Conservation (phyloP, 2,888 invertebrate species). For the Gastrophysa polygoni region DNA sequence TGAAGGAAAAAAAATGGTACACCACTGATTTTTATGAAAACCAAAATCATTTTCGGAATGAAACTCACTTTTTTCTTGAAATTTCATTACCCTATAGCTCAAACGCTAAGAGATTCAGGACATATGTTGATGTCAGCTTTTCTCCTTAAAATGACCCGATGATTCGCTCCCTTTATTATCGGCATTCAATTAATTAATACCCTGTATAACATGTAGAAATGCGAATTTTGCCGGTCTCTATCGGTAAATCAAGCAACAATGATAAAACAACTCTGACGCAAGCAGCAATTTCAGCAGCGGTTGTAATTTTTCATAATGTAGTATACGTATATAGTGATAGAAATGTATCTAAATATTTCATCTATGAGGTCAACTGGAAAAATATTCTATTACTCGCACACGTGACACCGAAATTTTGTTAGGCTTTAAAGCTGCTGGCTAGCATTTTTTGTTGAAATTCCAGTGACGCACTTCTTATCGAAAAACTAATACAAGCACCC, state of each 20-base stretch:
- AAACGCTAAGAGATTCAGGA: no score
- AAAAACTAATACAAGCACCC: background rate
- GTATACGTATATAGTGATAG: slow-evolving; percentile 55
- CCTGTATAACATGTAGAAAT: slow-evolving; percentile 19
- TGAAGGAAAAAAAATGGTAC: no score
- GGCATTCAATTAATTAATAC: background rate
- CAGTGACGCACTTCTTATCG: background rate
- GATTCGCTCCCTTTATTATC: no score
- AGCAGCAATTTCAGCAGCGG: slow-evolving; percentile 50
- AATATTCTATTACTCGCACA: slow-evolving; percentile 53
- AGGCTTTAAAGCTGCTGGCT: slow-evolving; percentile 54
- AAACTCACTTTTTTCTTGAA: no score
- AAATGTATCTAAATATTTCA: slow-evolving; percentile 57
- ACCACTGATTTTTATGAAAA: no score
- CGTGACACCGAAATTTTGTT: slow-evolving; percentile 51
- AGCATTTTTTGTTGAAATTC: slow-evolving; percentile 32
- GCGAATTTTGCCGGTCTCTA: slow-evolving; percentile 45
- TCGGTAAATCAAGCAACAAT: slow-evolving; percentile 50
- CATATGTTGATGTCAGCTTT: no score
- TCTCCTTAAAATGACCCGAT: no score
- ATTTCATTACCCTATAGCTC: no score
- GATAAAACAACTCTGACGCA: slow-evolving; percentile 52
- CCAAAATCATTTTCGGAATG: no score
- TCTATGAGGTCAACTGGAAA: slow-evolving; percentile 54
- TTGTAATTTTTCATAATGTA: slow-evolving; percentile 43